Evolutionary conservation across 2,888 invertebrate species (phyloP).

Genomic region (Lithodes maja): DNA sequence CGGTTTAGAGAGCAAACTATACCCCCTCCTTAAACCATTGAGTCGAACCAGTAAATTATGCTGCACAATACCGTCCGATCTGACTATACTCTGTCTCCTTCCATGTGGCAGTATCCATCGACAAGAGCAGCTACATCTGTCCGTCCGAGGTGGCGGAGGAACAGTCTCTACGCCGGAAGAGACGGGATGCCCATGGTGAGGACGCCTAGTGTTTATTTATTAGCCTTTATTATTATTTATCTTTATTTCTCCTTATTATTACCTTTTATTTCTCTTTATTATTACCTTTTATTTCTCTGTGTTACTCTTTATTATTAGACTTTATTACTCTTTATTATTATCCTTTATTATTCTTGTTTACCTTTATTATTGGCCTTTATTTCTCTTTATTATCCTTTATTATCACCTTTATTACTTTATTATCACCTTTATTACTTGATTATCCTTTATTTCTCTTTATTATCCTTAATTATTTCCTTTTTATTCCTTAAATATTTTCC

Average conservation of each 20-base stretch:
- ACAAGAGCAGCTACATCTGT: slow-evolving; percentile 70
- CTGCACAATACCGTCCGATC: too few species aligned
- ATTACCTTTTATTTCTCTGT: neutral
- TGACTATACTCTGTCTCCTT: neutral
- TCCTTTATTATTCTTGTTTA: neutral
- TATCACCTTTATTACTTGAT: neutral
- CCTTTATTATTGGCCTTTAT: neutral
- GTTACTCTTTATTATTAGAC: neutral
- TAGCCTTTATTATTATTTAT: neutral
- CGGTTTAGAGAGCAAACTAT: too few species aligned
- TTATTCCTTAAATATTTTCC: neutral
- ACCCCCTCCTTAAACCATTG: too few species aligned
- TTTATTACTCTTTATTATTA: neutral
- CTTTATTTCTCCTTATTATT: neutral
- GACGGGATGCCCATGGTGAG: slow-evolving; percentile 43
- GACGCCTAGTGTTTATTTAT: neutral
- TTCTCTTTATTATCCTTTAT: neutral
- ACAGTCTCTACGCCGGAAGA: slow-evolving; percentile 52
- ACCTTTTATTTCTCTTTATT: neutral
- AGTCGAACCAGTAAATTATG: too few species aligned
- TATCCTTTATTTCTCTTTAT: neutral
- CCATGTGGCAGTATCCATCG: slow-evolving; percentile 57
- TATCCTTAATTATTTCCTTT: neutral
- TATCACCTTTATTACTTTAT: neutral
- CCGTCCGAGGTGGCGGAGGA: slow-evolving; percentile 53